Evolutionary conservation across 2,888 invertebrate genomes (phyloP), one percentile per base, ranked within the genome.

Genomic region (Polyommatus iphigenia): DNA sequence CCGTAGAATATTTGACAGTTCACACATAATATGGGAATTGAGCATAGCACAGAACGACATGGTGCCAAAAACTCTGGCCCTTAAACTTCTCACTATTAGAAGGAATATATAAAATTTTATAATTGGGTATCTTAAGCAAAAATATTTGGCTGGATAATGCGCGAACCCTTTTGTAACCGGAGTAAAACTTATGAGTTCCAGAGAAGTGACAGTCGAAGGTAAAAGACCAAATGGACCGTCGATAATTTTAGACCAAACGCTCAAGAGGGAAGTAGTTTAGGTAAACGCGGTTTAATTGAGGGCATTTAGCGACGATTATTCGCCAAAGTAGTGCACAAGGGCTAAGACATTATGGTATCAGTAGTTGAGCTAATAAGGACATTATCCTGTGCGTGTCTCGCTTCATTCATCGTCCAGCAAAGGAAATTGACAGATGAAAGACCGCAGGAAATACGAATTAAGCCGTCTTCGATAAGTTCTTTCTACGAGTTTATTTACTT

Each of bases 401-500:
- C 82, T 88, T 90, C 83, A 83, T 89, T 84, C 85, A 85, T 84
- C 84, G 84, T 89, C 85, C 91, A 90, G 86, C 85, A 85, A 86
- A 90, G 88, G 87, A 90, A 91, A 92, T 92, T 91, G 90, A 89
- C 87, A 87, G 87, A 91, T 88, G 89, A 91, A 90, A 90, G 90
- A 88, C 86, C 86, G 81, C 91, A 89, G 93, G 93, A 93, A 89
- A 92, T 90, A 85, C 87, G 87, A 88, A 92, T 92, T 92, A 92
- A 85, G 87, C 85, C 85, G 84, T 86, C 85, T 89, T 89, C 88
- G 88, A 90, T 88, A 84, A 83, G 83, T 85, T 85, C 85, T 85
- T 84, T 84, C 85, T 85, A 84, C 62, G 57, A 73, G 78, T 78
- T 79, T 77, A 77, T 80, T 79, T 78, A 62, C 78, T 78, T 77